These are phyloP conservation scores for Gallinago nigripennis DNA, from an alignment of 2,797 vertebrate species.

Conservation along the genomic window DNA sequence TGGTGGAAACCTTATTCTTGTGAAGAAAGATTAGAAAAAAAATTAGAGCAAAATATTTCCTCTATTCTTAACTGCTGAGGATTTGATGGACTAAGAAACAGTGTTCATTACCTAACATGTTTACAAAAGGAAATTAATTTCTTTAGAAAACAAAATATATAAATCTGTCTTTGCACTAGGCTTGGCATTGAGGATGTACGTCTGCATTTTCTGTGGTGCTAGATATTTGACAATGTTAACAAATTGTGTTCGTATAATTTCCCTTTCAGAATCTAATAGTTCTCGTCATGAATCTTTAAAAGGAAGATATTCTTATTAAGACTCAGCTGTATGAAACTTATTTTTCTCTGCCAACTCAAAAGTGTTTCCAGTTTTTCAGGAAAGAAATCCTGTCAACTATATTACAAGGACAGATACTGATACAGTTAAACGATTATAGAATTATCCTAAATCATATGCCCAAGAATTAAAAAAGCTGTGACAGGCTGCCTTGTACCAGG, in stretches of 20 bases:
- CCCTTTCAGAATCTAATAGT: not conserved
- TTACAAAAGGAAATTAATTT: not conserved
- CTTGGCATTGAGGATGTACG: not conserved
- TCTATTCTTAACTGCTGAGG: not conserved
- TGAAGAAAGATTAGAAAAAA: not conserved
- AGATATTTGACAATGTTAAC: not conserved
- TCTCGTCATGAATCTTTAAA: constrained; percentile 54
- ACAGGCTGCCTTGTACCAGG: not conserved
- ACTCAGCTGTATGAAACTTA: constrained; percentile 1
- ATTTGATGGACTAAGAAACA: not conserved
- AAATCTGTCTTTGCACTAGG: not conserved
- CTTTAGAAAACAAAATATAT: not conserved
- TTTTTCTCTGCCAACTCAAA: not conserved
- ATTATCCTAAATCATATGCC: not conserved
- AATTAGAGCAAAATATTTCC: not conserved
- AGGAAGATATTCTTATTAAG: constrained; percentile 15
- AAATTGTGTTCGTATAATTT: not conserved
- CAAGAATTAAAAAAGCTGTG: not conserved
- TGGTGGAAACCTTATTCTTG: not conserved
- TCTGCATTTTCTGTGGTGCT: constrained; percentile 18
- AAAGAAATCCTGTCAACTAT: not conserved
- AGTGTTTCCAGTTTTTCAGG: not conserved
- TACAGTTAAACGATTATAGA: not conserved
- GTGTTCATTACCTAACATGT: not conserved
- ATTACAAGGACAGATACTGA: not conserved